Base-by-base conservation (phyloP, 2,888 invertebrate species). In the Tetropium fuscum region DNA sequence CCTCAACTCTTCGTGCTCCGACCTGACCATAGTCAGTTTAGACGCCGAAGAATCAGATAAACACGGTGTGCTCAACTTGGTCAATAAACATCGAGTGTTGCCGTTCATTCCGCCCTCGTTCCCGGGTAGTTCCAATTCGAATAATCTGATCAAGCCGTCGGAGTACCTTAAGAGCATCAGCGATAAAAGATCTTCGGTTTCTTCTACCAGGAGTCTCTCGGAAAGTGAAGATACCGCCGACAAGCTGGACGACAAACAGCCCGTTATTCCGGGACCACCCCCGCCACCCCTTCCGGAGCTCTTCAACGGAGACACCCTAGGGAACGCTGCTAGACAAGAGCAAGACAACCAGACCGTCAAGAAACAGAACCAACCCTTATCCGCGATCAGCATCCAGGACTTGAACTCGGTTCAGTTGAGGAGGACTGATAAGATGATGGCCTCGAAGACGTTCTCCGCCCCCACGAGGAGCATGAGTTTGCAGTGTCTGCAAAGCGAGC, bases 81-180 rank as follows among this genome's bases (percentile, higher is more conserved):
- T 92, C 77, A 92, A 92, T 84, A 93, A 91, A 83, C 94, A 94
- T 81, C 87, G 93, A 79, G 93, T 89, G 70, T 84, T 94, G 70
- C 93, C 95, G 67, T 95, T 96, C 85, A 90, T 96, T 78, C 95
- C 95, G 60, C 95, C 96, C 58, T 92, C 93, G 82, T 96, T 96
- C 84, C 91, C 92, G 53, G 83, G 84, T 57, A 81, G 81, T 32
- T 84, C 85, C 65, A 87, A 89, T 81, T 88, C 92, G 60, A 91
- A 94, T 82, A 89, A 91, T 60, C 87, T 96, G 69, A 94, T 96
- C 80, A 95, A 95, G 78, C 96, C 95, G 53, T 95, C 94, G 63
- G 95, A 96, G 83, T 96, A 95, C 82, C 84, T 96, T 73, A 89
- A 90, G 78, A 94, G 94, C 78, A 93, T 95, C 82, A 91, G 88